Evolutionary conservation across 2,113 vertebrate species (phyloP).

Genomic region (Noctilio leporinus): DNA sequence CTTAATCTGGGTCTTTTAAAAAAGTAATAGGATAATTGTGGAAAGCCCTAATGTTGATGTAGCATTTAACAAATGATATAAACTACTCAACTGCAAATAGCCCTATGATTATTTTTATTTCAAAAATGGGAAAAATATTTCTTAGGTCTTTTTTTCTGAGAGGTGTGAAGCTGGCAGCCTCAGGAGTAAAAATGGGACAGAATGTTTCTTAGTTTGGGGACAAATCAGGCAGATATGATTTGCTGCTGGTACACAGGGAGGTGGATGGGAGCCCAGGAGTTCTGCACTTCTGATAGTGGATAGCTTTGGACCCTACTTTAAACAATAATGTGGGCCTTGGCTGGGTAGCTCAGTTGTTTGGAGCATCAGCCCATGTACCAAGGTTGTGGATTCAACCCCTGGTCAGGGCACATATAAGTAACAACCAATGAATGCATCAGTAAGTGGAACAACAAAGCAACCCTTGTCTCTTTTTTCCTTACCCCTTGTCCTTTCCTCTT

Average conservation of each 20-base stretch:
- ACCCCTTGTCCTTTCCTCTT: no score
- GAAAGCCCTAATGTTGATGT: not conserved
- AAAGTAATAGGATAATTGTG: not conserved
- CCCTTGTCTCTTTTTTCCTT: no score
- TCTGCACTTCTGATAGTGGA: not conserved
- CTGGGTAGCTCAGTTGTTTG: no score
- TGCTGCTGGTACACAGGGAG: not conserved
- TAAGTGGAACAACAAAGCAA: no score
- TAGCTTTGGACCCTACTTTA: not conserved
- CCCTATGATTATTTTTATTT: slow-evolving; percentile 18
- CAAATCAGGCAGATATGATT: not conserved
- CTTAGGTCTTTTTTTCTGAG: not conserved
- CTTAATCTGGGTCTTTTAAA: not conserved
- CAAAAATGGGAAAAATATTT: not conserved
- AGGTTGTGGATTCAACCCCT: no score
- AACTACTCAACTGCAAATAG: not conserved
- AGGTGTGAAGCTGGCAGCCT: not conserved
- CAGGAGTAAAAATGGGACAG: not conserved
- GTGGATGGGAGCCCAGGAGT: not conserved
- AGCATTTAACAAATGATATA: not conserved
- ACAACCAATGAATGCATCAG: no score
- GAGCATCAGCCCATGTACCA: no score
- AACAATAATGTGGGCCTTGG: not conserved
- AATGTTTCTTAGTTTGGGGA: not conserved
- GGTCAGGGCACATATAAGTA: no score